Conservation (phyloP, 1,140 invertebrate genomes). For the Penaeus japonicus region DNA sequence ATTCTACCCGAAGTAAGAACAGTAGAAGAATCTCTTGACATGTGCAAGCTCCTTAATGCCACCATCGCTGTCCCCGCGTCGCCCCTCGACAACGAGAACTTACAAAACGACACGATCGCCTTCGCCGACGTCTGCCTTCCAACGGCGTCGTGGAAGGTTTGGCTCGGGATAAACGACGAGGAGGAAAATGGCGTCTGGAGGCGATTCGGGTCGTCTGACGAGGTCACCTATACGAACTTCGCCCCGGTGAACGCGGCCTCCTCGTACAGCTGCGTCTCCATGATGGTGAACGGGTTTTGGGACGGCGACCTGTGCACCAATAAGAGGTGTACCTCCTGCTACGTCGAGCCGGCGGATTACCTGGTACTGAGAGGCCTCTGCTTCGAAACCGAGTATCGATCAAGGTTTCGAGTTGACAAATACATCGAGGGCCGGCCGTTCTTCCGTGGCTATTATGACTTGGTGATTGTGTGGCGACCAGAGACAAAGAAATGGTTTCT, state of each 20-base stretch:
- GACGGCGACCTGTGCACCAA: not conserved
- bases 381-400: not conserved
- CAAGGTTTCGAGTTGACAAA: not conserved
- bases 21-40: not conserved
- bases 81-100: not conserved
- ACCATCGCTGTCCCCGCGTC: not conserved
- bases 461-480: not conserved
- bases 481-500: not conserved
- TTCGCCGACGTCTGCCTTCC: conserved; percentile 17
- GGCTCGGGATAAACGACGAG: not conserved
- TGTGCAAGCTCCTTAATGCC: not conserved
- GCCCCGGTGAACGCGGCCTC: not conserved
- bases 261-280: not conserved
- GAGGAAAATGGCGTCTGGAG: not conserved
- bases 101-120: not conserved
- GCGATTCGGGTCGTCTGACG: not conserved
- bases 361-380: not conserved
- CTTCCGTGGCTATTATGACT: not conserved
- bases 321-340: conserved; percentile 25
- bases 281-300: conserved; percentile 2
- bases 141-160: conserved; percentile 14
- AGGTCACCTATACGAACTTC: not conserved
- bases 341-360: not conserved
- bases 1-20: not conserved
- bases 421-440: not conserved